A percentile compares a stretch with the other conserved stretches of the same genome.
Conservation (phyloP, 2,888 invertebrate species). For the Notodonta dromedarius region DNA sequence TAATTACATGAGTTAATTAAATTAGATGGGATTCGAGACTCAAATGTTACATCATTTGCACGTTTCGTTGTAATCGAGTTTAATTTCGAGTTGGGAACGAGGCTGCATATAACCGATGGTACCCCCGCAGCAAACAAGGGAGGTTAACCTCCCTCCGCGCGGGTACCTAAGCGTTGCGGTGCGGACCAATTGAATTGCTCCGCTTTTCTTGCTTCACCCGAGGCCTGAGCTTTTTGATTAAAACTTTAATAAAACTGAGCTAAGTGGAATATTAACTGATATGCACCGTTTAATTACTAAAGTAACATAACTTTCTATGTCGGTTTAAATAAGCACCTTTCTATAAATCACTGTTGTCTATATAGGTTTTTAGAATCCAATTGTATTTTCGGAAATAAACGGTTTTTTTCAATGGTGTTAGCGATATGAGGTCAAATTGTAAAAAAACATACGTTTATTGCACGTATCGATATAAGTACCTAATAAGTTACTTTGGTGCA, state of each 20-base stretch:
- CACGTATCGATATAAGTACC: too few species aligned
- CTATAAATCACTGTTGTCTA: slow-evolving; percentile 13
- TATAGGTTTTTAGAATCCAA: slow-evolving; percentile 1
- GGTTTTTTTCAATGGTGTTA: not conserved
- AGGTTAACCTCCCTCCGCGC: slow-evolving; percentile 29
- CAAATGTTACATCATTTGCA: slow-evolving; percentile 24
- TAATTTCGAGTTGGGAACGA: slow-evolving; percentile 34
- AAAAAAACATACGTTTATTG: not conserved
- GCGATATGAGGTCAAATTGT: not conserved
- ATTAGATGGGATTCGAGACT: slow-evolving; percentile 17
- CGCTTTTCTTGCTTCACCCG: slow-evolving; percentile 42
- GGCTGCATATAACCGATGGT: slow-evolving; percentile 29
- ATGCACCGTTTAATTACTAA: slow-evolving; percentile 38
- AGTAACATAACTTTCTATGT: slow-evolving; percentile 25
- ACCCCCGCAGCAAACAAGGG: slow-evolving; percentile 26
- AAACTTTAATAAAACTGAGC: slow-evolving; percentile 48
- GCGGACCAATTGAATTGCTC: slow-evolving; percentile 48
- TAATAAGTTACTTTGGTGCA: not conserved
- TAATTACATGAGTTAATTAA: slow-evolving; percentile 25
- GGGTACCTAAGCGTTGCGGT: slow-evolving; percentile 31
- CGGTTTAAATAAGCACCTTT: slow-evolving; percentile 13
- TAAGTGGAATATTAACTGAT: slow-evolving; percentile 41
- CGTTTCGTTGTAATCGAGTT: slow-evolving; percentile 23
- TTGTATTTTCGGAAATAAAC: slow-evolving; percentile 8
- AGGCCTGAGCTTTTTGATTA: slow-evolving; percentile 45